A percentile compares a stretch with the other conserved stretches of the same genome.
phyloP scores from a whole-genome alignment of 1,140 invertebrate species.

The Drosophila takahashii region DNA sequence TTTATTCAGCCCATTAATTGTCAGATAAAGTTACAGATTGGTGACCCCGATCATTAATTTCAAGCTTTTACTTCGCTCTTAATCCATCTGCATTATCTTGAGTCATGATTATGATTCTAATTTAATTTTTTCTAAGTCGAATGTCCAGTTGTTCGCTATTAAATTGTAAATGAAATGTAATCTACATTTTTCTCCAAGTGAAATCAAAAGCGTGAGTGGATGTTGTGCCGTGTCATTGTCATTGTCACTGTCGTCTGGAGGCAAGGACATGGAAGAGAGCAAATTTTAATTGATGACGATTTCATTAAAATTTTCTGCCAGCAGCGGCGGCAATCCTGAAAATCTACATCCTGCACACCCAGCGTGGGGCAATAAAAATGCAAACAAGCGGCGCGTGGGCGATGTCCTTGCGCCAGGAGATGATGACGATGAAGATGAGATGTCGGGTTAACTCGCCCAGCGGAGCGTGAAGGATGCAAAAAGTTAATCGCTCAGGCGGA shows the following conservation, averaged over 20 bases:
- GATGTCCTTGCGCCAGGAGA: constrained; percentile 26
- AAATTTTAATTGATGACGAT: constrained; percentile 84
- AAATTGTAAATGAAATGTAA: no score
- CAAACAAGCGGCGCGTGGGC: constrained; percentile 64
- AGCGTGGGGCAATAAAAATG: constrained; percentile 67
- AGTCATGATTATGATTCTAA: no score
- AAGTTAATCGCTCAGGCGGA: constrained; percentile 83
- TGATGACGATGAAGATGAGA: constrained; percentile 28
- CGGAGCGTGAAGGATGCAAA: constrained; percentile 79
- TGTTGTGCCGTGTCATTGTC: constrained; percentile 63
- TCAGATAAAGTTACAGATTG: no score
- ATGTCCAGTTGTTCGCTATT: no score
- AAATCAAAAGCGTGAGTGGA: neutral
- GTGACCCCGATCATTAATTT: no score
- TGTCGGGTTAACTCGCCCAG: constrained; percentile 28
- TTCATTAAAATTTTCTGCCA: constrained; percentile 73
- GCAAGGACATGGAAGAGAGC: constrained; percentile 63
- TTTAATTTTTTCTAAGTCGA: no score
- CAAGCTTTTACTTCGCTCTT: no score
- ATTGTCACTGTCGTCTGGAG: constrained; percentile 42
- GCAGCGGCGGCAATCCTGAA: constrained; percentile 42
- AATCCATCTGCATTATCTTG: no score
- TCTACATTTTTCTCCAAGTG: constrained; percentile 18
- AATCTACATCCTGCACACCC: constrained; percentile 57
- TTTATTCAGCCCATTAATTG: no score